A percentile compares a stretch with the other conserved stretches of the same genome.
phyloP scores from a whole-genome alignment of 2,888 invertebrate genomes.

The Elysia crispata region DNA sequence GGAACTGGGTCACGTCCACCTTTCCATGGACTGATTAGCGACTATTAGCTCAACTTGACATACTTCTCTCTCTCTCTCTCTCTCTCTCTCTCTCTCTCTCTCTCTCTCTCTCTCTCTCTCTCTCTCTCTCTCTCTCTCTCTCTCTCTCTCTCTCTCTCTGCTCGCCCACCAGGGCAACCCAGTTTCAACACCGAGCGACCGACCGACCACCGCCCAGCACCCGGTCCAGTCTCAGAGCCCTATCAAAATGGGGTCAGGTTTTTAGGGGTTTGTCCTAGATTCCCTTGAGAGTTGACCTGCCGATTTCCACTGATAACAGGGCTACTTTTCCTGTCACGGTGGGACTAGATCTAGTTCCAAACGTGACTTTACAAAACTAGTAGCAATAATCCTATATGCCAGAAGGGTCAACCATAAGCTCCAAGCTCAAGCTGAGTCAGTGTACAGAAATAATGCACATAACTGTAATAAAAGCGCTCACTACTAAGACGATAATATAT shows the following conservation, averaged over 20 bases:
- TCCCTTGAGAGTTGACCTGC: too few species aligned
- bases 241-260: too few species aligned
- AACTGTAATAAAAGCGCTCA: too few species aligned
- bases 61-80: not conserved
- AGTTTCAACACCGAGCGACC: not conserved
- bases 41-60: not conserved
- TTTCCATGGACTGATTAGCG: not conserved
- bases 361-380: too few species aligned
- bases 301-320: not conserved
- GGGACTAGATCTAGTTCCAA: too few species aligned
- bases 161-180: too few species aligned
- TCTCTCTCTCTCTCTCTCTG: conserved; percentile 5
- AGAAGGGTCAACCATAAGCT: not conserved
- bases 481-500: too few species aligned
- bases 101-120: not conserved
- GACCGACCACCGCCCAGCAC: not conserved
- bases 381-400: not conserved
- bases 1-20: too few species aligned
- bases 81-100: conserved; percentile 11
- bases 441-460: too few species aligned
- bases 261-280: too few species aligned
- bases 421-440: not conserved
- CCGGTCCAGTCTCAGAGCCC: too few species aligned
- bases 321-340: not conserved
- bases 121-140: conserved; percentile 1